Base-by-base conservation (phyloP, 2,888 invertebrate species). In the Polymixis flavicincta region DNA sequence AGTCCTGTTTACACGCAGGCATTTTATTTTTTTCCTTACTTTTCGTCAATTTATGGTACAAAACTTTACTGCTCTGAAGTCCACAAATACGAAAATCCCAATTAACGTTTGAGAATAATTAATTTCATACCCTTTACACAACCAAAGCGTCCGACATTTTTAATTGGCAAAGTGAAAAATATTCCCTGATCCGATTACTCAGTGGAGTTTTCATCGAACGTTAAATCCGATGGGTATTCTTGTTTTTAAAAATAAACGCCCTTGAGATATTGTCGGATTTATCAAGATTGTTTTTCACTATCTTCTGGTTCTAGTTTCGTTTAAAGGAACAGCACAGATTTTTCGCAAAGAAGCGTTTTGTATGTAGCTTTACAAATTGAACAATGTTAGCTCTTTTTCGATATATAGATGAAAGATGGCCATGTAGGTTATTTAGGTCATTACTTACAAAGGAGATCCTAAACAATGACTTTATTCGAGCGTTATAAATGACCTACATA, bases 91-190 rank as follows among this genome's bases (percentile, higher is more conserved):
- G 71, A 69, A 80, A 84, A 81, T 76, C n/a, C 82, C 84, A 84
- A 84, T 87, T 74, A 83, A 77, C 80, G 64, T 84, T 77, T 76
- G 68, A 83, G 79, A 85, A 79, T 91, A 92, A 95, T 95, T 94
- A 93, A 93, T 94, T 93, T 93, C 90, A 89, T 91, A 90, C 92
- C 90, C 91, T 90, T 90, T 90, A 88, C 90, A 89, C 91, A 93
- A 92, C 91, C 91, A 91, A 89, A 86, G 88, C 92, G 87, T 89
- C 92, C 89, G 90, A 89, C 90, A 90, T 93, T 94, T 93, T 94
- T 96, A 96, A 96, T 96, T 96, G 96, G 95, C 93, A 90, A 90
- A 90, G 91, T 95, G 95, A 96, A 95, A 95, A 95, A 96, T 95
- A 90, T 79, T 86, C 83, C 89, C 87, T 91, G 91, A 93, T 96